These are phyloP conservation scores for Styela clava DNA, from an alignment of 23 tunicate genomes.

Conservation along the genomic window DNA sequence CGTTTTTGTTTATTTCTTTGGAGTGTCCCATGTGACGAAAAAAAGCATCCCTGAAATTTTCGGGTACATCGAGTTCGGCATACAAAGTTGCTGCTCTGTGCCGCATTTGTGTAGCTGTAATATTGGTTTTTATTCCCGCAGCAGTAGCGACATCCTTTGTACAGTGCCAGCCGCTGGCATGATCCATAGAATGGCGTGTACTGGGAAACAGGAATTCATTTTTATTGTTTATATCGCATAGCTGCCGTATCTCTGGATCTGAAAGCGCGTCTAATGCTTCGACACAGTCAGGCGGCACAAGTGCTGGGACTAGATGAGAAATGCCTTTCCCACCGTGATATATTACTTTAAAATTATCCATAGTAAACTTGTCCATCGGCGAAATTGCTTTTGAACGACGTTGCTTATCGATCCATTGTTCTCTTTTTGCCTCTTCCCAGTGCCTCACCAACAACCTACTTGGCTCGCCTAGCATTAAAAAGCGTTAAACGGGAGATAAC, in stretches of 20 bases:
- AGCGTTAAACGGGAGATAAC: not conserved
- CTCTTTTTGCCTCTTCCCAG: not conserved
- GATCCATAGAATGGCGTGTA: not conserved
- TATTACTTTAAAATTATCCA: too few species aligned
- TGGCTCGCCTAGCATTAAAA: slow-evolving; percentile 6
- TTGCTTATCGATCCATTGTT: not conserved
- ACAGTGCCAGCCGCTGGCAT: not conserved
- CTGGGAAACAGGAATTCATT: too few species aligned
- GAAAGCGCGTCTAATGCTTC: not conserved
- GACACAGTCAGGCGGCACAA: slow-evolving; percentile 2
- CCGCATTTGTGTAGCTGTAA: too few species aligned
- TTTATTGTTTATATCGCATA: not conserved
- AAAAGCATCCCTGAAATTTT: too few species aligned
- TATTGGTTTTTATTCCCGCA: too few species aligned
- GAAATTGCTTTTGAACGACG: not conserved
- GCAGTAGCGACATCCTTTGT: too few species aligned
- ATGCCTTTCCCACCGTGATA: not conserved
- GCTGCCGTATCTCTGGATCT: not conserved
- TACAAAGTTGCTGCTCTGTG: too few species aligned
- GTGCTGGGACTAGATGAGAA: not conserved
- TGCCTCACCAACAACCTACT: not conserved
- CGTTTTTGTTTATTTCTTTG: too few species aligned
- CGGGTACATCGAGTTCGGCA: too few species aligned
- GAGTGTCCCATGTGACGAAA: too few species aligned
- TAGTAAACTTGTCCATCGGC: not conserved